Evolutionary conservation across 2,888 invertebrate genomes (phyloP).

Genomic region (Rotaria macrura): DNA sequence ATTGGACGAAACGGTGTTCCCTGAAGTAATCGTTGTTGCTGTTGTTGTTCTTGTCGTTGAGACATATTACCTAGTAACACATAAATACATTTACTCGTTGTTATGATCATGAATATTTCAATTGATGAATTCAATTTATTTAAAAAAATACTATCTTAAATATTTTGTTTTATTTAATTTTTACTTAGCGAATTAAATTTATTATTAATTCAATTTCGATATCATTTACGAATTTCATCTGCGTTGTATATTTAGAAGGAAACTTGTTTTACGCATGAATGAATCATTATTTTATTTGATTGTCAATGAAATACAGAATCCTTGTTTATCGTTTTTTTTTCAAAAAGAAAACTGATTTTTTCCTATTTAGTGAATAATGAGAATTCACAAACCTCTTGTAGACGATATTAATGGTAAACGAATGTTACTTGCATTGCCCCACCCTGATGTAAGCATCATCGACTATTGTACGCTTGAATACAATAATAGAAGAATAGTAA

Average conservation of each 20-base stretch:
- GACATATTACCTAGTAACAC: not conserved
- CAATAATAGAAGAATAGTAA: not conserved
- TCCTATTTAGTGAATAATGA: not conserved
- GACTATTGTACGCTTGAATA: not conserved
- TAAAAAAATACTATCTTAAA: no score
- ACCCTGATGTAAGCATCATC: not conserved
- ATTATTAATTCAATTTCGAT: not conserved
- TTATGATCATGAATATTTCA: not conserved
- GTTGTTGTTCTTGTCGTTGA: not conserved
- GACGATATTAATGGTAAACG: not conserved
- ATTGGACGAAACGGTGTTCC: not conserved
- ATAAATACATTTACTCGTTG: not conserved
- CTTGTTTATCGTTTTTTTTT: no score
- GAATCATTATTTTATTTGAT: not conserved
- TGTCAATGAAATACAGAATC: not conserved
- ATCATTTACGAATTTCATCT: not conserved
- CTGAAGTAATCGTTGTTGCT: not conserved
- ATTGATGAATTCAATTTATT: no score
- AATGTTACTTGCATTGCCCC: not conserved
- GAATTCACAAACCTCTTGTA: not conserved
- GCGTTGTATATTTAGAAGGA: not conserved
- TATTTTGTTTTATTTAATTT: no score
- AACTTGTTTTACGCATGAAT: not conserved
- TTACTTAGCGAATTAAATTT: no score
- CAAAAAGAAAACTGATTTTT: no score